A percentile compares a stretch with the other conserved stretches of the same genome.
Conservation (phyloP, 1,140 invertebrate species). For the Cotesia typhae region DNA sequence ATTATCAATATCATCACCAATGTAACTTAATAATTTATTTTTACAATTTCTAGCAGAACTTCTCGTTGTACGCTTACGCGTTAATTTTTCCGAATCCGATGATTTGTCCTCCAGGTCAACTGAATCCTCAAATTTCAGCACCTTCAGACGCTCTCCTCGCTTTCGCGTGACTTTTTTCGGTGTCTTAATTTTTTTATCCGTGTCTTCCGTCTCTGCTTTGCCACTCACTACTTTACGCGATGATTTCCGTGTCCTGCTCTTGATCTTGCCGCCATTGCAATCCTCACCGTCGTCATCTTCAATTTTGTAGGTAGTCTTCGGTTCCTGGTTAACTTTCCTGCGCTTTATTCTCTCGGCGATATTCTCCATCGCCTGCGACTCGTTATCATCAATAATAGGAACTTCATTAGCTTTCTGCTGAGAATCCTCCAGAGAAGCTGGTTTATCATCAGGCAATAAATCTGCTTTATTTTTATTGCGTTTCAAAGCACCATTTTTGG, state of each 20-base stretch:
- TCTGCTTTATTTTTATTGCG: conserved; percentile 40
- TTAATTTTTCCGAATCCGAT: neutral
- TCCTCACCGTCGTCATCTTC: neutral
- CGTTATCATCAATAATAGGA: conserved; percentile 25
- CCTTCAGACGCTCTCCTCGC: neutral
- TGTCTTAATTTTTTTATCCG: neutral
- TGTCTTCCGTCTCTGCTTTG: neutral
- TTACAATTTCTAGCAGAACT: conserved; percentile 23
- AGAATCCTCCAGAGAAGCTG: conserved; percentile 1
- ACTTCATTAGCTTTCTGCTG: neutral
- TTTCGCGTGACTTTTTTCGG: neutral
- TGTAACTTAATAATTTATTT: neutral
- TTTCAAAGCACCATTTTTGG: conserved; percentile 44
- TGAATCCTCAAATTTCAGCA: too few relatives aligned
- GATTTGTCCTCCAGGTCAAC: too few relatives aligned
- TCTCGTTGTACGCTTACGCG: conserved; percentile 16
- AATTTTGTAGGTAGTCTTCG: conserved; percentile 13
- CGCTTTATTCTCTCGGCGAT: conserved; percentile 62
- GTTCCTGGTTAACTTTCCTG: conserved; percentile 47
- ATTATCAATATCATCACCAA: conserved; percentile 14
- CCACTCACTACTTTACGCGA: neutral
- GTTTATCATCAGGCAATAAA: conserved; percentile 5
- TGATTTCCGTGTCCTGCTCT: too few relatives aligned
- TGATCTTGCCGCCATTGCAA: too few relatives aligned
- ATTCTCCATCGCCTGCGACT: conserved; percentile 50